Base-by-base conservation (phyloP, 2,797 vertebrate species). In the Okamejei kenojei region DNA sequence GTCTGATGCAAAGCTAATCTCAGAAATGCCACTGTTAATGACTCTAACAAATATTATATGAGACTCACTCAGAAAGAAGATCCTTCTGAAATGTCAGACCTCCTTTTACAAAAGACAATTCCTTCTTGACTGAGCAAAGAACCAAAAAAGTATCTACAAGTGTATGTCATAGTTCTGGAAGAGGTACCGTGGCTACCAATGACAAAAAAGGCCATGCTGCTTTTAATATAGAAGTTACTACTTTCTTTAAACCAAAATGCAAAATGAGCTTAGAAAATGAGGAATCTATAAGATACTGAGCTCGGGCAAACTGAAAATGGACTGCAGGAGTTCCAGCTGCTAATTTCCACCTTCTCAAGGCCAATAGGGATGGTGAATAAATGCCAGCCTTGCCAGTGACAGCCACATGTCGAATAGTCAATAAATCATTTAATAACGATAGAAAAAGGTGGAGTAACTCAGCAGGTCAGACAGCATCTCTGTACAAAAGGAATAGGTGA, bases 231-330 rank as follows among this genome's bases (percentile, higher is more conserved):
- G 29, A 65, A 19, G 29, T 23, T 88, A 63, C 29, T 29, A 63
- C 79, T 54, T 8, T n/a, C 13, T 78, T n/a, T 21, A 32, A 61
- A 17, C 17, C 0, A 15, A n/a, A 65, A 68, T 32, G 61, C 32
- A 88, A 68, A 19, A 88, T 21, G 5, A 88, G 71, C 32, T 88
- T 32, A 88, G 61, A 88, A 88, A 88, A 35, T 68, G 54, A 84
- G 26, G 68, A 88, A 68, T 9, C 61, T 19, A 19, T 35, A 88
- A 68, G n/a, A 88, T 21, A 68, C n/a, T 13, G n/a, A 88, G 15
- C 61, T 68, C 84, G 32, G 35, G 10, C 19, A 88, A 88, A 74
- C 23, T 74, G 21, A 74, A 74, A 74, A 74, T 2, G 23, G 21
- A 21, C 71, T 5, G 71, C 71, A 74, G 71, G 71, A 74, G 71